Percentiles rank a stretch among this genome's conserved stretches.
Conservation (phyloP, 1,140 invertebrate species). For the Popillia japonica region DNA sequence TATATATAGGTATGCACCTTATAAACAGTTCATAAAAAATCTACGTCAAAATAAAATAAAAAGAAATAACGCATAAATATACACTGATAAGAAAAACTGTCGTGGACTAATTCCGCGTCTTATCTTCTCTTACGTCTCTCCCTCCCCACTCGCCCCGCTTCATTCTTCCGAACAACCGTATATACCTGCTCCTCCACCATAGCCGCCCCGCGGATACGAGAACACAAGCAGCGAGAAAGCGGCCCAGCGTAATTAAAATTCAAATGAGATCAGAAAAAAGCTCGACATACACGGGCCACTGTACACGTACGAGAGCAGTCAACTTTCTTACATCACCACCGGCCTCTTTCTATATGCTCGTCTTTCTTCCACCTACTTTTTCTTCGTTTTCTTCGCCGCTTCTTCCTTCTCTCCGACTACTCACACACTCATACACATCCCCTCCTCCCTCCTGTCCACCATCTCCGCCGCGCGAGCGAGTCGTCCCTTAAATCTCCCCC, state of each 20-base stretch:
- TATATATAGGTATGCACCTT: neutral
- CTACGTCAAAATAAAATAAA: conserved; percentile 36
- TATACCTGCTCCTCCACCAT: conserved; percentile 16
- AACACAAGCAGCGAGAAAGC: conserved; percentile 44
- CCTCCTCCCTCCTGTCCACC: conserved; percentile 4
- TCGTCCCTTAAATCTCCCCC: conserved; percentile 49
- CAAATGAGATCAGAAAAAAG: conserved; percentile 51
- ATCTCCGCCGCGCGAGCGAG: conserved; percentile 2
- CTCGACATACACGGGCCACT: conserved; percentile 56
- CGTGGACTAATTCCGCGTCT: conserved; percentile 36
- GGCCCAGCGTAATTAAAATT: conserved; percentile 57
- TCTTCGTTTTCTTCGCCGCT: conserved; percentile 15
- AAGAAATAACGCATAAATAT: conserved; percentile 37
- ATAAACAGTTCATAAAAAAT: conserved; percentile 39
- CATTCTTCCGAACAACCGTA: conserved; percentile 20
- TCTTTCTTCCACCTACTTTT: conserved; percentile 23
- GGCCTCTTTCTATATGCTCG: conserved; percentile 23
- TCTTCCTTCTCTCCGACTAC: conserved; percentile 19
- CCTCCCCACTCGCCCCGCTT: neutral
- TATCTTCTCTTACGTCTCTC: neutral
- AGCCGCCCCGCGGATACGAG: conserved; percentile 14
- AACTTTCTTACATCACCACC: conserved; percentile 55
- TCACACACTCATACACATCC: neutral
- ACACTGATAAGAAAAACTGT: conserved; percentile 33
- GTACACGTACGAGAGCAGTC: conserved; percentile 59